phyloP scores from a whole-genome alignment of 2,888 invertebrate genomes.

The Cinara cedri region DNA sequence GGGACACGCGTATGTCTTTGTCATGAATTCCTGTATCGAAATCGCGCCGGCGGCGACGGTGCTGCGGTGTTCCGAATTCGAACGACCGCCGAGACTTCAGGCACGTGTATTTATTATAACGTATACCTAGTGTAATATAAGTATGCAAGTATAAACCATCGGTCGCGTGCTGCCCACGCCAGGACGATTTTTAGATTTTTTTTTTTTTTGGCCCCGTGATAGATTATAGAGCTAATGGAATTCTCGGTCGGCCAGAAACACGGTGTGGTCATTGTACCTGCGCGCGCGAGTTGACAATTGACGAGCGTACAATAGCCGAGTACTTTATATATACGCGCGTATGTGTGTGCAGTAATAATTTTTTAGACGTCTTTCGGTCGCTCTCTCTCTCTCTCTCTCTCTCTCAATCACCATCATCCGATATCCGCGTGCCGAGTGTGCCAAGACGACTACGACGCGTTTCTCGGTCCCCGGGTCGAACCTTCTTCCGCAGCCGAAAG shows the following conservation, averaged over 20 bases:
- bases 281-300: constrained; percentile 26
- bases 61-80: neutral
- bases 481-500: neutral
- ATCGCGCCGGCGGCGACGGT: no score
- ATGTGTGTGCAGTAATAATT: neutral
- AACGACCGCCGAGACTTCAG: no score
- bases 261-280: constrained; percentile 46
- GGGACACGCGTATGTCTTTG: no score
- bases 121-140: no score
- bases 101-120: no score
- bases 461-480: neutral
- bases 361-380: neutral
- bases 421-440: neutral
- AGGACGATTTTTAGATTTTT: constrained; percentile 10
- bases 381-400: neutral
- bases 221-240: constrained; percentile 41
- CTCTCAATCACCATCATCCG: neutral
- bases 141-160: constrained; percentile 13
- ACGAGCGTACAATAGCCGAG: constrained; percentile 39
- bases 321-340: neutral
- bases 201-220: constrained; percentile 11
- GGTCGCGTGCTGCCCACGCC: constrained; percentile 25
- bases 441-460: no score
- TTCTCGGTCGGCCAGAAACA: constrained; percentile 26
- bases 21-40: no score